Conservation (phyloP, 1,140 invertebrate species). For the Solenopsis fugax region DNA sequence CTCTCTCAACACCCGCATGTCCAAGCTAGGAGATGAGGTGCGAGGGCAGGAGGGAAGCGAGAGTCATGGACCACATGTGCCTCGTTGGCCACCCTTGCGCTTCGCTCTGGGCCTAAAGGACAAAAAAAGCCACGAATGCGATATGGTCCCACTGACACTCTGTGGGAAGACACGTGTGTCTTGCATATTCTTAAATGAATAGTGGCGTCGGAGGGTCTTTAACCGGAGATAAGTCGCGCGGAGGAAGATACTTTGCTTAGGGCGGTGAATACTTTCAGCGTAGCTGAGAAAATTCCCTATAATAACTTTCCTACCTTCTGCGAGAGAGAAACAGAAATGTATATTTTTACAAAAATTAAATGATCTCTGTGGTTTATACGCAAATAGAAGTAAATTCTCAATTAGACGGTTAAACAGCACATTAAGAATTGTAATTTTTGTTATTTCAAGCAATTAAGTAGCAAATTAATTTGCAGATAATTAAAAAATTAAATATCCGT, state of each 20-base stretch:
- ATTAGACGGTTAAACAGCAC: not conserved
- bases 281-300: slow-evolving; percentile 17
- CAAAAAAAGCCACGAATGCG: slow-evolving; percentile 73
- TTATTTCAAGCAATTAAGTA: not conserved
- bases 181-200: slow-evolving; percentile 70
- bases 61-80: slow-evolving; percentile 75
- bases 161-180: slow-evolving; percentile 80
- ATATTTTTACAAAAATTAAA: slow-evolving; percentile 11
- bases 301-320: slow-evolving; percentile 22
- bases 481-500: slow-evolving; percentile 7
- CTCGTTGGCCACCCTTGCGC: slow-evolving; percentile 61
- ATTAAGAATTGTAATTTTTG: not conserved
- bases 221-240: slow-evolving; percentile 65
- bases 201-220: slow-evolving; percentile 66
- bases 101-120: slow-evolving; percentile 59
- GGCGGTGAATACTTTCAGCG: not conserved
- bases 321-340: not conserved
- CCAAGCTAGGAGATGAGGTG: slow-evolving; percentile 63
- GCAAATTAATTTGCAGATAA: not conserved
- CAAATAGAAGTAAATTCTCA: too few relatives aligned
- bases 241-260: slow-evolving; percentile 30
- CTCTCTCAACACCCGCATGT: slow-evolving; percentile 36
- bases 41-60: slow-evolving; percentile 62
- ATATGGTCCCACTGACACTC: slow-evolving; percentile 72
- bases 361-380: not conserved